Conservation (phyloP, 1,140 invertebrate genomes). For the Hycleus phaleratus region DNA sequence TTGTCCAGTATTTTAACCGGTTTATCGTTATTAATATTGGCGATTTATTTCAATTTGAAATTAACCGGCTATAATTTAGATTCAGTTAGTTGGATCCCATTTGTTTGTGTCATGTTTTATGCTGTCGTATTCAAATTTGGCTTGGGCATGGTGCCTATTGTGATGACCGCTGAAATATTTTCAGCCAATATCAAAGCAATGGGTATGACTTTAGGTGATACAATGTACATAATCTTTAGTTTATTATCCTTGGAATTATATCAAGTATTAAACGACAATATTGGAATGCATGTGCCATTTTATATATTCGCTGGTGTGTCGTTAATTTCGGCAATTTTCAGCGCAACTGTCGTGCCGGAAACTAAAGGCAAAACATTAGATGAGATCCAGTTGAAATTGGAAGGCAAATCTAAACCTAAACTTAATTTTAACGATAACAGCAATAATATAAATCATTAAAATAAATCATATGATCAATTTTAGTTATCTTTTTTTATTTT, state of each 20-base stretch:
- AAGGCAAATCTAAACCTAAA: constrained; percentile 10
- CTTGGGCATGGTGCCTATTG: constrained; percentile 55
- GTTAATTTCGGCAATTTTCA: constrained; percentile 51
- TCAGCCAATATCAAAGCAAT: constrained; percentile 52
- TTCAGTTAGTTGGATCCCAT: constrained; percentile 23
- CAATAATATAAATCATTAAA: no score
- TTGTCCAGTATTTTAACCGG: constrained; percentile 26
- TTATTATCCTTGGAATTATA: constrained; percentile 64
- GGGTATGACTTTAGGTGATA: constrained; percentile 35
- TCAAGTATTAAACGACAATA: constrained; percentile 39
- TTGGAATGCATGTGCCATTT: constrained; percentile 52
- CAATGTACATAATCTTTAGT: constrained; percentile 38
- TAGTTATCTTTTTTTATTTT: no score
- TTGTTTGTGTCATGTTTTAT: constrained; percentile 27
- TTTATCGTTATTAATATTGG: constrained; percentile 20
- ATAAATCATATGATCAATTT: no score
- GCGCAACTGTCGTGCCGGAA: constrained; percentile 62
- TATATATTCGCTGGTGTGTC: constrained; percentile 59
- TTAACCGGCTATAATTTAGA: constrained; percentile 14
- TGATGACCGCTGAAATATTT: constrained; percentile 60
- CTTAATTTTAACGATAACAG: no score
- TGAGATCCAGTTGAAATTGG: constrained; percentile 53
- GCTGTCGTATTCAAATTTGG: constrained; percentile 31
- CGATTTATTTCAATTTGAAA: constrained; percentile 32
- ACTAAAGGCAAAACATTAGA: constrained; percentile 73